Conservation (phyloP, 2,888 invertebrate species). For the Cataglyphis albicans region DNA sequence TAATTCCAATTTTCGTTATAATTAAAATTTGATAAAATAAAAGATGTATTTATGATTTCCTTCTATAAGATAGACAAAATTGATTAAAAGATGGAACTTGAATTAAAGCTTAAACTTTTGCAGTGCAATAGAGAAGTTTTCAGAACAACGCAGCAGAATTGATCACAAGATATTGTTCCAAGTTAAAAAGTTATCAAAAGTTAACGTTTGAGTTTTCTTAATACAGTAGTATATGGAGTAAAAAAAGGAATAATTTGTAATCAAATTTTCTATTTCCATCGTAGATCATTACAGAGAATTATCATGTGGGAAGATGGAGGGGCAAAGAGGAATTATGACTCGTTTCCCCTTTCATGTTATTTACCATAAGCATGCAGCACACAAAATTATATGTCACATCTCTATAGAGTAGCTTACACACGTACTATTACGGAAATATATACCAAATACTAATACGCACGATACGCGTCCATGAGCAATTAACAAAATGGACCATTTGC, state of each 20-base stretch:
- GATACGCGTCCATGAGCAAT: background rate
- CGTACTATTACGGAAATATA: background rate
- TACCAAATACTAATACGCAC: background rate
- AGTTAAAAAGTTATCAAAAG: slow-evolving; percentile 4
- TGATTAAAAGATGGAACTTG: background rate
- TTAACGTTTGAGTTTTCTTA: background rate
- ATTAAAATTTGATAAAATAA: slow-evolving; percentile 14
- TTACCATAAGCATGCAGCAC: slow-evolving; percentile 17
- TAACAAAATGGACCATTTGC: slow-evolving; percentile 9
- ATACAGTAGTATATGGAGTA: background rate
- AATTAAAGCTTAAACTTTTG: background rate
- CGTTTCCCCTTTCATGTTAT: background rate
- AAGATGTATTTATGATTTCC: background rate
- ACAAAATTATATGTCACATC: slow-evolving; percentile 13
- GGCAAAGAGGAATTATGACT: slow-evolving; percentile 20
- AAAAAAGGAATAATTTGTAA: slow-evolving; percentile 9
- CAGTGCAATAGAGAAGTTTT: background rate
- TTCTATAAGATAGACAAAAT: background rate
- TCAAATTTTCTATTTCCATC: slow-evolving; percentile 38
- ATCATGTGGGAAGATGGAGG: background rate
- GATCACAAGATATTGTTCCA: background rate
- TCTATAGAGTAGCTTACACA: background rate
- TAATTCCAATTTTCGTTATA: background rate
- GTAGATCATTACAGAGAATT: slow-evolving; percentile 18
- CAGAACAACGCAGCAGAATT: background rate